These are phyloP conservation scores for Andrena flavipes DNA, from an alignment of 2,888 invertebrate genomes.

Conservation along the genomic window DNA sequence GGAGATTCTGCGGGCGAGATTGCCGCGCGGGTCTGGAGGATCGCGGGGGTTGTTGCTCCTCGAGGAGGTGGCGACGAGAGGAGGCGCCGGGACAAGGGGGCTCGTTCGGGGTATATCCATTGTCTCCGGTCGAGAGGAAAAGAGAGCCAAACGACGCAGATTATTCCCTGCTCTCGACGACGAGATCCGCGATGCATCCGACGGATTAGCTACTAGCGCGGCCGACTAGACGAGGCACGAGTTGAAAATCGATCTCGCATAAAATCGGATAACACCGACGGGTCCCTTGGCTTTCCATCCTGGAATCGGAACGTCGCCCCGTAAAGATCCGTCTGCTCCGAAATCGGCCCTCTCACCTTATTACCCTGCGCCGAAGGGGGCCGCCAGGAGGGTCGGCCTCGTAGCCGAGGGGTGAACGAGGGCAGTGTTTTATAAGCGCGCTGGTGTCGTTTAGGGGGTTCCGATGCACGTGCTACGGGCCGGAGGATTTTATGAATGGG, in stretches of 20 bases:
- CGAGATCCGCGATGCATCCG: constrained; percentile 67
- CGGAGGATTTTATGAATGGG: constrained; percentile 74
- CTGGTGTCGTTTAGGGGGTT: constrained; percentile 47
- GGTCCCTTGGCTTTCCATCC: too few relatives aligned
- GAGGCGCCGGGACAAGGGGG: constrained; percentile 13
- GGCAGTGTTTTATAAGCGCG: constrained; percentile 14
- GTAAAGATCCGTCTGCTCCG: neutral
- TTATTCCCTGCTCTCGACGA: constrained; percentile 66
- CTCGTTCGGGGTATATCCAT: constrained; percentile 29
- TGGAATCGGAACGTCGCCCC: neutral
- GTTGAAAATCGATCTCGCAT: constrained; percentile 58
- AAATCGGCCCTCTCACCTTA: neutral
- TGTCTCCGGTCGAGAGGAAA: constrained; percentile 10
- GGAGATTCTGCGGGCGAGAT: constrained; percentile 67
- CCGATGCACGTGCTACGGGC: constrained; percentile 67
- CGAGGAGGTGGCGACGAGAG: constrained; percentile 20
- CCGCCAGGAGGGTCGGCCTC: neutral
- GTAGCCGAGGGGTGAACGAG: neutral
- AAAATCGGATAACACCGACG: constrained; percentile 35
- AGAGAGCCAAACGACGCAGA: constrained; percentile 66
- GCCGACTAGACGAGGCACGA: constrained; percentile 56
- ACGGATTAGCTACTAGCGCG: constrained; percentile 59
- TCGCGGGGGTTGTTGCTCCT: constrained; percentile 62
- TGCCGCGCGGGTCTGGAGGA: constrained; percentile 60
- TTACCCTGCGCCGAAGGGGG: neutral